Evolutionary conservation across 2,888 invertebrate genomes (phyloP).

Genomic region (Dicyrtoma fusca): DNA sequence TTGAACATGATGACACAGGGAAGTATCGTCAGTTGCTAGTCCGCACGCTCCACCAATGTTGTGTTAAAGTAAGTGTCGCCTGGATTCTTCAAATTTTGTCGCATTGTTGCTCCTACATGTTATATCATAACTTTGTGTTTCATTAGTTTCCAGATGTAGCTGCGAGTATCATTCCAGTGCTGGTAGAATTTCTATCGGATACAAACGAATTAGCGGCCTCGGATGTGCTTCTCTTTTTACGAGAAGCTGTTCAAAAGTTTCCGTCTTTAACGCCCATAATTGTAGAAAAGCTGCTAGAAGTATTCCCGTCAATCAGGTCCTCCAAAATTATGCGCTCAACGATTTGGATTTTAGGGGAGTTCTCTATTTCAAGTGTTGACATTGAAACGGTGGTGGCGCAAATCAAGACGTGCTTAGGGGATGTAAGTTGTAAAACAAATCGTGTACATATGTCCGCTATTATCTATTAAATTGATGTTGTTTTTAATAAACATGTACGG

Average conservation of each 20-base stretch:
- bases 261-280: slow-evolving; percentile 78
- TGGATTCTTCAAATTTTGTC: slow-evolving; percentile 4
- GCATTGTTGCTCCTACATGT: not conserved
- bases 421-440: slow-evolving; percentile 60
- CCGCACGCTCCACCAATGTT: slow-evolving; percentile 89
- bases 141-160: slow-evolving; percentile 86
- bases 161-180: slow-evolving; percentile 86
- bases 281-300: slow-evolving; percentile 79
- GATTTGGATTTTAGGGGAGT: slow-evolving; percentile 97
- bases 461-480: slow-evolving; percentile 2
- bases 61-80: slow-evolving; percentile 70
- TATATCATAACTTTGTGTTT: no score
- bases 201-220: slow-evolving; percentile 86
- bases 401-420: slow-evolving; percentile 75
- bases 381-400: slow-evolving; percentile 79
- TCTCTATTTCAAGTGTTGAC: slow-evolving; percentile 76
- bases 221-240: slow-evolving; percentile 91
- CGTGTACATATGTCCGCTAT: no score
- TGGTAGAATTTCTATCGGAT: slow-evolving; percentile 90
- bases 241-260: slow-evolving; percentile 95
- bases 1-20: slow-evolving; percentile 92
- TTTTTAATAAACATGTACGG: not conserved
- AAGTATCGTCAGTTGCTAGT: slow-evolving; percentile 95
- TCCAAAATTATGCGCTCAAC: slow-evolving; percentile 91
- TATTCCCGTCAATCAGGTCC: slow-evolving; percentile 84